Evolutionary conservation across 2,888 invertebrate species (phyloP), one percentile per base, ranked within the genome.

Genomic region (Chrysolina haemoptera): DNA sequence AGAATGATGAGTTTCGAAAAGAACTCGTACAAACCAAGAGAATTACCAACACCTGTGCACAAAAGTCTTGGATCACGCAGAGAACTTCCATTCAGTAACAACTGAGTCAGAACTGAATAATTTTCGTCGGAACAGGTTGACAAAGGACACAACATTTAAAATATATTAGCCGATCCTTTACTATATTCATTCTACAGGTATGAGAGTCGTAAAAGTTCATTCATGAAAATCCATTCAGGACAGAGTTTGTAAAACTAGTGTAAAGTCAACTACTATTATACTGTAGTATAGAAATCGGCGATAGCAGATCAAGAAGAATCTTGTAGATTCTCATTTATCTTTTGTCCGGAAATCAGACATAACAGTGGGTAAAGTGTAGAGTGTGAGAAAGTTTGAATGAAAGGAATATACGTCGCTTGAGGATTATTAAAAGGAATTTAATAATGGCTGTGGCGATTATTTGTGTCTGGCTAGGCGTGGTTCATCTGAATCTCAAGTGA

Each of bases 61-160:
- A 77, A 77, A 77, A 76, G 69, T 74, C 53, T 8, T 67, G 76
- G 74, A 79, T 78, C 78, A 78, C 76, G 78, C 78, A 77, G 78
- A 75, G 71, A 73, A 59, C 40, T 70, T 71, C 76, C 67, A 76
- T 78, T 79, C 76, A 75, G n/a, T n/a, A n/a, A n/a, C n/a, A 46
- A 65, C 64, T 68, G 50, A 70, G 69, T 69, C 53, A 67, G 53
- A 65, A 70, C 59, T 41, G 68, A 66, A 46, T 73, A 50, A 64
- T 65, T 53, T 22, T 11, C 22, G 67, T 67, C 67, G 67, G 67
- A 67, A 67, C 64, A 62, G 72, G 73, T 73, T 76, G 69, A 79
- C 77, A 81, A 81, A 73, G 76, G 71, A 64, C 62, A 77, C 71
- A 78, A 75, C 78, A 80, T 81, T 81, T 81, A 80, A 81, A 80